These are phyloP conservation scores for Babyrousa celebensis DNA, from an alignment of 2,797 vertebrate genomes.

Conservation along the genomic window DNA sequence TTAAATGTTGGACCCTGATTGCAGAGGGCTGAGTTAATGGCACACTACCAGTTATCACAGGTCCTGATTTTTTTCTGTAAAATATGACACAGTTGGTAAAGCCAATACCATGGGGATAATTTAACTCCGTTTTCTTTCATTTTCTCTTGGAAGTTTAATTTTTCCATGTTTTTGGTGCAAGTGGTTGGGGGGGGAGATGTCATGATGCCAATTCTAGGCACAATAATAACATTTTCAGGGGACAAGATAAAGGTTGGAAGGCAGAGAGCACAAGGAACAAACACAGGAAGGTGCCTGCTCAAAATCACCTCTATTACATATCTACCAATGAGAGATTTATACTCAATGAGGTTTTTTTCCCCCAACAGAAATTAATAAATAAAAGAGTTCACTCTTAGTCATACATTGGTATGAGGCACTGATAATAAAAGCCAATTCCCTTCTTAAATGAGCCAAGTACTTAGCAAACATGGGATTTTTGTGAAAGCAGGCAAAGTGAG, in stretches of 20 bases:
- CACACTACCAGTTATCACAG: neutral
- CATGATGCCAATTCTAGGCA: neutral
- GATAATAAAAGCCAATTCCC: neutral
- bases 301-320: neutral
- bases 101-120: neutral
- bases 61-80: neutral
- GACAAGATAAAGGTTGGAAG: neutral
- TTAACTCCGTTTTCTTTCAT: conserved; percentile 63
- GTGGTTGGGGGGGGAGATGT: neutral
- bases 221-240: neutral
- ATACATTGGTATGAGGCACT: neutral
- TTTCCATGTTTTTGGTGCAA: neutral
- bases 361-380: neutral
- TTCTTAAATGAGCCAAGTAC: neutral
- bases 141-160: conserved; percentile 37
- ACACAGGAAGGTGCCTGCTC: neutral
- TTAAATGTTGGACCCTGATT: neutral
- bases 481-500: neutral
- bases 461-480: conserved; percentile 23
- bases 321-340: neutral
- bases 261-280: neutral
- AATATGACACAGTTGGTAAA: neutral
- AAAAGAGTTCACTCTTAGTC: neutral
- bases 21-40: neutral
- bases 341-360: neutral